Percentiles rank a stretch among this genome's conserved stretches.
Conservation (phyloP, 2,888 invertebrate species). For the Platycheirus rosarum region DNA sequence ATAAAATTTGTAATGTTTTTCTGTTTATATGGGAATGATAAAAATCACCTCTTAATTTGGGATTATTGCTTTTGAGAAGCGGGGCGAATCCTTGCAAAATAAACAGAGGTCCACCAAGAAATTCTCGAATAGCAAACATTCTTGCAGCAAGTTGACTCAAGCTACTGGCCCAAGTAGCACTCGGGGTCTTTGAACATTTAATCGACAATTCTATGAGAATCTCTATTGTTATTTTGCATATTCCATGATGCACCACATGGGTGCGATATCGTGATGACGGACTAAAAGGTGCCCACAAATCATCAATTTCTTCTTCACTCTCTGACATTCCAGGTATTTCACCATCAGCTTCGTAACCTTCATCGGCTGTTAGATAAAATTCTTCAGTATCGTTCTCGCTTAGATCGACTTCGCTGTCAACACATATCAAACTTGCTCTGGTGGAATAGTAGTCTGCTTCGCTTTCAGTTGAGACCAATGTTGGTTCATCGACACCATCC, state of each 20-base stretch:
- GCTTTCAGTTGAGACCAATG: slow-evolving; percentile 59
- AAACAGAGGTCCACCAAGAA: slow-evolving; percentile 81
- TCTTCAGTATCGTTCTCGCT: slow-evolving; percentile 81
- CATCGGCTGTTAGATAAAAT: slow-evolving; percentile 81
- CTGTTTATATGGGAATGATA: background rate
- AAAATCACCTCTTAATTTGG: slow-evolving; percentile 78
- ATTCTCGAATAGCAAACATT: slow-evolving; percentile 81
- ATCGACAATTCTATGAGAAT: slow-evolving; percentile 80
- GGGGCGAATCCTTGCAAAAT: slow-evolving; percentile 81
- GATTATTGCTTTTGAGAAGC: slow-evolving; percentile 78
- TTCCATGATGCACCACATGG: slow-evolving; percentile 80
- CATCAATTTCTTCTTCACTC: slow-evolving; percentile 78
- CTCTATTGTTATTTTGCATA: slow-evolving; percentile 81
- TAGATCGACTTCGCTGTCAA: slow-evolving; percentile 80
- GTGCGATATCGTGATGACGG: slow-evolving; percentile 81
- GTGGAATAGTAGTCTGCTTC: slow-evolving; percentile 81
- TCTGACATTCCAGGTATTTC: slow-evolving; percentile 81
- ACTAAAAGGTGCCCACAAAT: slow-evolving; percentile 79
- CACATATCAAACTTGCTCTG: slow-evolving; percentile 79
- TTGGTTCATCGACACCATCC: slow-evolving; percentile 45
- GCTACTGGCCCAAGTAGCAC: slow-evolving; percentile 79
- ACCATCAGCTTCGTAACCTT: slow-evolving; percentile 83
- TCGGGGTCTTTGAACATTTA: slow-evolving; percentile 79
- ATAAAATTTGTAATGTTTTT: background rate
- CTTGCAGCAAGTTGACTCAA: slow-evolving; percentile 81